Evolutionary conservation across 2,888 invertebrate genomes (phyloP), one percentile per base, ranked within the genome.

Genomic region (Crematogaster levior): DNA sequence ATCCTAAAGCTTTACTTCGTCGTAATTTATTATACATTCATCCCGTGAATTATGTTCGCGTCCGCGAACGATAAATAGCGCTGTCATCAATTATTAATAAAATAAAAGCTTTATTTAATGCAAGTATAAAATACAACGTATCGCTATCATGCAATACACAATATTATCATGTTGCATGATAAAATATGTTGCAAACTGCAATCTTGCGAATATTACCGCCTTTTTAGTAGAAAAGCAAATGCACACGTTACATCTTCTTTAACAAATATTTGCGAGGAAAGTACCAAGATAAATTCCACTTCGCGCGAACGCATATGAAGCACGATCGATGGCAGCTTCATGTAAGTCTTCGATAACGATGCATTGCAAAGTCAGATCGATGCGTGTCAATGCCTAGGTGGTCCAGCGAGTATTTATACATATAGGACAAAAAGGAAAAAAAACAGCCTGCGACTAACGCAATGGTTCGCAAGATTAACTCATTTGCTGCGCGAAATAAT

Each of bases 191-290:
- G 53, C 30, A 27, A 46, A 34, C 24, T 34, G 30, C 24, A 43
- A 18, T 51, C 30, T 56, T 24, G 12, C 34, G 43, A 68, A 1
- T 43, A 75, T 63, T 65, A 24, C 18, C 27, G 40, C 1, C 66
- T 46, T 68, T 68, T 68, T 40, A 15, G n/a, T 30, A 5, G 24
- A 68, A 68, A 34, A 56, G 21, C 43, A 18, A 58, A 12, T 37
- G 3, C 12, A 34, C 12, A 46, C 56, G 24, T 63, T 30, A 56
- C 53, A 68, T 79, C 77, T 4, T 12, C 68, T 79, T 79, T 79
- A 79, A 79, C 43, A 68, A 79, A 79, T 79, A 79, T 79, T 79
- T 79, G 40, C 43, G 77, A 46, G 68, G 18, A 21, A 56, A 68
- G 24, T 56, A 18, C 9, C 56, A 24, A 79, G 68, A 79, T 79